Evolutionary conservation across 2,888 invertebrate species (phyloP).

Genomic region (Apamea monoglypha): DNA sequence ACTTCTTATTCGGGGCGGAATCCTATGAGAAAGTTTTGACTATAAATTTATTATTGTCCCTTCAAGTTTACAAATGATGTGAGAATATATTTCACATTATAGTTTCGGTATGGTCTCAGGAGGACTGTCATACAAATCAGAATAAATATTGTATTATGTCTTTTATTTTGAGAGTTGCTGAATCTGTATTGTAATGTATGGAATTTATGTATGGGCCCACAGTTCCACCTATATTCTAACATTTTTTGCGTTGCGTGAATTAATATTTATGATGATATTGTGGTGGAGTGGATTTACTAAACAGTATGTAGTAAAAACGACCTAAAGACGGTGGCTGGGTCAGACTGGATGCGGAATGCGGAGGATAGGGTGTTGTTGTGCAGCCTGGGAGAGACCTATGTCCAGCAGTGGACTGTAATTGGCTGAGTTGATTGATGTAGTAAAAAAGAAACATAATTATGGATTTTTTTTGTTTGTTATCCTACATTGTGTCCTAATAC

Average conservation of each 20-base stretch:
- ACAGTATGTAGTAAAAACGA: not conserved
- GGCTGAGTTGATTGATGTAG: too few species aligned
- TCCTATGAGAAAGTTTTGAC: constrained; percentile 60
- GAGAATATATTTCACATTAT: constrained; percentile 57
- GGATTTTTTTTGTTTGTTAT: not conserved
- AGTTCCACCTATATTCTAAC: not conserved
- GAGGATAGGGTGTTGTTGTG: too few species aligned
- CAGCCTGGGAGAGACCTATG: too few species aligned
- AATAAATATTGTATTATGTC: constrained; percentile 38
- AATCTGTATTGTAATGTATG: not conserved
- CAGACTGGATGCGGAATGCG: too few species aligned
- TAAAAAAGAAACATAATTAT: too few species aligned
- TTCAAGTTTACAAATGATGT: constrained; percentile 55
- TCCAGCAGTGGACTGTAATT: too few species aligned
- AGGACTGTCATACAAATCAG: constrained; percentile 50
- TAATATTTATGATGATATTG: not conserved
- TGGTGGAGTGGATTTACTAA: not conserved
- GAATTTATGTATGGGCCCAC: not conserved
- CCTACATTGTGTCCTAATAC: not conserved
- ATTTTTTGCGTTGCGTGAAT: not conserved
- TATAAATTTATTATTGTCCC: constrained; percentile 66
- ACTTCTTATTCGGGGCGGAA: constrained; percentile 44
- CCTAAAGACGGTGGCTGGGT: too few species aligned
- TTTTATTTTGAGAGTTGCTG: constrained; percentile 24
- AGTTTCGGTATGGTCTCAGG: constrained; percentile 42